phyloP scores from a whole-genome alignment of 2,113 vertebrate species.

The Cyanocitta stelleri region DNA sequence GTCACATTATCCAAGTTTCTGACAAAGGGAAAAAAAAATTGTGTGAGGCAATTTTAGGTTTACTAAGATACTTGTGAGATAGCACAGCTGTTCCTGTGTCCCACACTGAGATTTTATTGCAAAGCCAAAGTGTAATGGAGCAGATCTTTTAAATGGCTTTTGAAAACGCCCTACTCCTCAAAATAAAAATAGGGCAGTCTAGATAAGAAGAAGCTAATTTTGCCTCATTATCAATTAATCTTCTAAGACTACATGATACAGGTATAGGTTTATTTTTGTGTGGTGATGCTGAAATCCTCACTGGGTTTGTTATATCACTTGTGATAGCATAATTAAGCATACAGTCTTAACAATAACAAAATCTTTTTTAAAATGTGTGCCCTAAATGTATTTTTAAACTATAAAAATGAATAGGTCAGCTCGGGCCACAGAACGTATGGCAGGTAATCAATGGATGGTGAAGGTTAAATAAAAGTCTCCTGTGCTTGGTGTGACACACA shows the following conservation, averaged over 20 bases:
- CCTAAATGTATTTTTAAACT: not conserved
- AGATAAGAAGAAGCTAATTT: not conserved
- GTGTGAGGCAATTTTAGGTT: not conserved
- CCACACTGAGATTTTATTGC: conserved; percentile 39
- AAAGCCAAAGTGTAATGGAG: not conserved
- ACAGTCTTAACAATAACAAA: not conserved
- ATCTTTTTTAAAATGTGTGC: not conserved
- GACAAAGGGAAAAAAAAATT: not conserved
- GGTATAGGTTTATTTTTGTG: not conserved
- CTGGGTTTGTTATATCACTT: not conserved
- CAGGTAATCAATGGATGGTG: not conserved
- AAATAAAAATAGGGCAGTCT: not conserved
- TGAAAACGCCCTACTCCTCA: not conserved
- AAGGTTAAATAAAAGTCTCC: not conserved
- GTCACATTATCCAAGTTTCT: not conserved
- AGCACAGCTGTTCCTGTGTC: conserved; percentile 41
- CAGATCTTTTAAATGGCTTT: conserved; percentile 1
- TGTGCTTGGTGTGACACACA: not conserved
- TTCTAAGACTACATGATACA: not conserved
- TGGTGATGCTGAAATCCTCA: not conserved
- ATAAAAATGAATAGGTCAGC: not conserved
- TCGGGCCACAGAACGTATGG: not conserved
- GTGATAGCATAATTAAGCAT: not conserved
- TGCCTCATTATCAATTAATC: not conserved
- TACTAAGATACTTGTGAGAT: conserved; percentile 10